These are phyloP conservation scores for Rhagonycha lutea DNA, from an alignment of 2,888 invertebrate species.

Conservation along the genomic window DNA sequence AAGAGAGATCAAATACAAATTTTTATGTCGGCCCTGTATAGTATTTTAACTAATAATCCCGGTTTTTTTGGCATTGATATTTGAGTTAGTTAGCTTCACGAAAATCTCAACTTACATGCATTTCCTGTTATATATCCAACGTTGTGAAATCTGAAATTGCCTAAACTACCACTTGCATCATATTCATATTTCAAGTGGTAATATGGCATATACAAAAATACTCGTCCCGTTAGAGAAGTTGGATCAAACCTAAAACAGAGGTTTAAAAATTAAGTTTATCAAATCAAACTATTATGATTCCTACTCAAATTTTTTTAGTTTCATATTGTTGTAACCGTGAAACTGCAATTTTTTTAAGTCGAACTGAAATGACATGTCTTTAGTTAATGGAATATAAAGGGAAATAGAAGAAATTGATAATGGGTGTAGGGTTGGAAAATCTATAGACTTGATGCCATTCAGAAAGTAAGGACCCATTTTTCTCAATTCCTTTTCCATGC, in stretches of 20 bases:
- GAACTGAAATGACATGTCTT: background rate
- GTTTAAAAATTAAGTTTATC: background rate
- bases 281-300: no score
- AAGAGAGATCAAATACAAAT: no score
- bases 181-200: background rate
- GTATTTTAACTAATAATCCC: no score
- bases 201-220: background rate
- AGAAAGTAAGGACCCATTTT: background rate
- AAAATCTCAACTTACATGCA: background rate
- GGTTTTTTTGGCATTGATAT: no score
- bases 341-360: background rate
- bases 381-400: background rate
- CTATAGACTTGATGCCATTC: constrained; percentile 4
- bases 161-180: background rate
- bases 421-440: constrained; percentile 1
- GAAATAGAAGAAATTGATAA: background rate
- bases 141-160: background rate
- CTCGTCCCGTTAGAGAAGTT: background rate
- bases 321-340: background rate
- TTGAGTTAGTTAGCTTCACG: no score
- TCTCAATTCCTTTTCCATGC: background rate
- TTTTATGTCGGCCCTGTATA: no score
- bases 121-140: background rate
- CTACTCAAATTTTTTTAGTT: background rate
- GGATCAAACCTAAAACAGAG: background rate